Base-by-base conservation (phyloP, 2,888 invertebrate species). In the Zootermopsis nevadensis region DNA sequence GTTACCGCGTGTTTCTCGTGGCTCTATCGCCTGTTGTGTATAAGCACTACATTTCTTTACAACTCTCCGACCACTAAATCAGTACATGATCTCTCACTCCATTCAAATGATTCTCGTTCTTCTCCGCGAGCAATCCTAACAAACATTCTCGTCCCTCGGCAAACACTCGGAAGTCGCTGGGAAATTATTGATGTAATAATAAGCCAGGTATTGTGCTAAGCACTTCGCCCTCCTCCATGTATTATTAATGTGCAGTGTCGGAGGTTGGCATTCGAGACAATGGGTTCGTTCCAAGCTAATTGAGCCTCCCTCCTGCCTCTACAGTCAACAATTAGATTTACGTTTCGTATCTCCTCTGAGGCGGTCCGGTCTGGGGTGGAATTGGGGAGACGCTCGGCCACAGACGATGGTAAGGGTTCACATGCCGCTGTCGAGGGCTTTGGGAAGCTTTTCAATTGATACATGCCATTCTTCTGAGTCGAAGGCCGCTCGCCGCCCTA, bases 251-350 rank as follows among this genome's bases (percentile, higher is more conserved):
- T 31, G 24, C 74, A 27, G 74, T 77, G 35, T 60, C 35, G 77
- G 48, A 53, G 60, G 82, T 60, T 35, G 10, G 35, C 15, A 60
- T 24, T 76, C 27, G 66, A 80, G 82, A 82, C 82, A 84, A 84
- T 84, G 82, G 82, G 82, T 48, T 76, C 80, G 74, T 82, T 84
- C 82, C 66, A 74, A 42, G 80, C 82, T 84, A 82, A 82, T 84
- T 84, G 82, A 60, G 74, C 80, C 53, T 76, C 79, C 80, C 76
- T 60, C 77, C 48, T 15, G 67, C 77, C 48, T 67, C 67, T 67
- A 66, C 31, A 79, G 79, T 79, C 79, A 79, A 79, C 79, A 79
- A 79, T 79, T 79, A 79, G 79, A 83, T 83, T 83, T 83, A 83
- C 69, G 83, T 48, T 83, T 83, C 74, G 67, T 31, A 67, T 82